These are phyloP conservation scores for Dyspetes luteomarginatus DNA, from an alignment of 2,888 invertebrate species.

Conservation along the genomic window DNA sequence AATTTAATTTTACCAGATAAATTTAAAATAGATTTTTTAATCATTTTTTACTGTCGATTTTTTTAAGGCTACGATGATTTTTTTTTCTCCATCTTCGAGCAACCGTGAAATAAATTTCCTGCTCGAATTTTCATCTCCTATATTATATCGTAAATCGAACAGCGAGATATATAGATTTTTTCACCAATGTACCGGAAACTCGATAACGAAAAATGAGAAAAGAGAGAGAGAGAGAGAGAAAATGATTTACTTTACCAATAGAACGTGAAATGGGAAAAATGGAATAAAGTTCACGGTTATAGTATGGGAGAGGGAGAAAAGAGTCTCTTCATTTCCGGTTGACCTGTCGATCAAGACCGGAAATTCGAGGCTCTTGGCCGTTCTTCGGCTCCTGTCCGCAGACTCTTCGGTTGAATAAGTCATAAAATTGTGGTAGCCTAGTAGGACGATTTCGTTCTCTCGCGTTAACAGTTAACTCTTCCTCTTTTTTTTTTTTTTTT, in stretches of 20 bases:
- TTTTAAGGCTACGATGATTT: not conserved
- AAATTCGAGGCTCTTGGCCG: slow-evolving; percentile 14
- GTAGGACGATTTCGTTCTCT: not conserved
- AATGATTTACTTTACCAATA: not conserved
- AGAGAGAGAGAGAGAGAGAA: not conserved
- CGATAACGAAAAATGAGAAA: not conserved
- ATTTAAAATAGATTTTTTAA: no score
- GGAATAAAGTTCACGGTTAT: not conserved
- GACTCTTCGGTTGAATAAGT: not conserved
- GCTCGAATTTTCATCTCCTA: not conserved
- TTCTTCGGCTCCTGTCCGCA: not conserved
- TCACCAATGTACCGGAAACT: not conserved
- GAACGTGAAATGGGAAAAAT: slow-evolving; percentile 4
- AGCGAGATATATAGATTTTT: not conserved
- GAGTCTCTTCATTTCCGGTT: slow-evolving; percentile 36
- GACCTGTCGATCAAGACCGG: slow-evolving; percentile 10
- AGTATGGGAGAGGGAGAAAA: not conserved
- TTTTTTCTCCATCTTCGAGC: not conserved
- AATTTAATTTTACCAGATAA: no score
- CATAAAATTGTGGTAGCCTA: not conserved
- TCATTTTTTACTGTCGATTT: no score
- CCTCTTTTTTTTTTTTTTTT: not conserved
- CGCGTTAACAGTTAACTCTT: not conserved
- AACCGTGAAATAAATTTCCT: not conserved
- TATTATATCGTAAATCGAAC: slow-evolving; percentile 22